Evolutionary conservation across 2,113 vertebrate genomes (phyloP).

Genomic region (Aldabrachelys gigantea): DNA sequence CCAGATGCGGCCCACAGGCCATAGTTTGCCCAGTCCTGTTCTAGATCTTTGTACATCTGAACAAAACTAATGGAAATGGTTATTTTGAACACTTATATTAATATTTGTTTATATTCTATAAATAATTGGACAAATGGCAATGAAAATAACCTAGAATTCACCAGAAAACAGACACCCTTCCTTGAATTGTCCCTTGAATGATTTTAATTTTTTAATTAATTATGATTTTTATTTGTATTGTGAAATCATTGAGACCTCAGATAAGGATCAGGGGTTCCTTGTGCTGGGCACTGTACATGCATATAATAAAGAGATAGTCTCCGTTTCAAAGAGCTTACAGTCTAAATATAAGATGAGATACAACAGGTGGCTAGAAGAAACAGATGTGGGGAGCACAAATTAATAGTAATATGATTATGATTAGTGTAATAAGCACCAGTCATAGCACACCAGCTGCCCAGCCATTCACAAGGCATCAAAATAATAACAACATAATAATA

Average conservation of each 20-base stretch:
- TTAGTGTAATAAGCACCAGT: background rate
- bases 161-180: background rate
- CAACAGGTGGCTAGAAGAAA: background rate
- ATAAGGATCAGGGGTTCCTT: background rate
- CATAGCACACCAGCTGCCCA: background rate
- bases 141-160: background rate
- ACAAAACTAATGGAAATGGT: background rate
- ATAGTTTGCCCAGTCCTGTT: background rate
- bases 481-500: background rate
- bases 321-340: background rate
- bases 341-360: background rate
- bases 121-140: background rate
- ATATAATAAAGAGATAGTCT: background rate
- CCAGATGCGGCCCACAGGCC: too few relatives aligned
- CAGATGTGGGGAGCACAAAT: background rate
- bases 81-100: background rate
- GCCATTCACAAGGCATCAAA: background rate
- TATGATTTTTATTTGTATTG: background rate
- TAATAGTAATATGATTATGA: background rate
- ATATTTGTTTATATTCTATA: background rate
- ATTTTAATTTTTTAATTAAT: background rate
- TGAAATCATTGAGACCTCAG: background rate
- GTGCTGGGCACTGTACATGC: background rate
- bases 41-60: background rate
- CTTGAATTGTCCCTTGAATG: background rate